Evolutionary conservation across 2,113 vertebrate species (phyloP).

Genomic region (Cinclus mexicanus): DNA sequence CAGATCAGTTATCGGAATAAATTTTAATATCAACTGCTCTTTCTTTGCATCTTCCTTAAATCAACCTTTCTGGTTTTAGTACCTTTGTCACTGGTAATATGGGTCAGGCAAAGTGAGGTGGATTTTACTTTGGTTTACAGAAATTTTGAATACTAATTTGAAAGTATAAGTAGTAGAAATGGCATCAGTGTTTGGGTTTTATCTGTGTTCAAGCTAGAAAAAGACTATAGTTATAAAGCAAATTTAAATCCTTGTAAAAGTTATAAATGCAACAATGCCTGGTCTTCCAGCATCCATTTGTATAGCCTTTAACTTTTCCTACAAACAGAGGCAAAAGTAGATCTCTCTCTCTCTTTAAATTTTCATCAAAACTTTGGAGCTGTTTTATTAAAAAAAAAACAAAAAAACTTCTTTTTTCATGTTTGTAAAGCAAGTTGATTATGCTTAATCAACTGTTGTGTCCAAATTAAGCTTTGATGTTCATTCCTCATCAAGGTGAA

Average conservation of each 20-base stretch:
- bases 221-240: neutral
- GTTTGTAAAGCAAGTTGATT: neutral
- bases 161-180: neutral
- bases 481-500: neutral
- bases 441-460: neutral
- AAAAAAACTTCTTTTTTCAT: neutral
- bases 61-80: neutral
- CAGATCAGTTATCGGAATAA: neutral
- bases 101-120: neutral
- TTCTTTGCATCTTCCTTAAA: neutral
- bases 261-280: neutral
- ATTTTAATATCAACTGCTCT: neutral
- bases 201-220: neutral
- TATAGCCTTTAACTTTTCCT: neutral
- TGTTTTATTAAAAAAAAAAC: neutral
- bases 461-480: neutral
- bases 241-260: neutral
- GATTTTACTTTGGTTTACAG: neutral
- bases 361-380: neutral
- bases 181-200: neutral
- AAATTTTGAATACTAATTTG: neutral
- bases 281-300: neutral
- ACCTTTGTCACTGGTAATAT: neutral
- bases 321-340: neutral
- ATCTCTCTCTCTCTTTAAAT: neutral